Base-by-base conservation (phyloP, 2,888 invertebrate genomes). In the Drosophila flavopinicola region DNA sequence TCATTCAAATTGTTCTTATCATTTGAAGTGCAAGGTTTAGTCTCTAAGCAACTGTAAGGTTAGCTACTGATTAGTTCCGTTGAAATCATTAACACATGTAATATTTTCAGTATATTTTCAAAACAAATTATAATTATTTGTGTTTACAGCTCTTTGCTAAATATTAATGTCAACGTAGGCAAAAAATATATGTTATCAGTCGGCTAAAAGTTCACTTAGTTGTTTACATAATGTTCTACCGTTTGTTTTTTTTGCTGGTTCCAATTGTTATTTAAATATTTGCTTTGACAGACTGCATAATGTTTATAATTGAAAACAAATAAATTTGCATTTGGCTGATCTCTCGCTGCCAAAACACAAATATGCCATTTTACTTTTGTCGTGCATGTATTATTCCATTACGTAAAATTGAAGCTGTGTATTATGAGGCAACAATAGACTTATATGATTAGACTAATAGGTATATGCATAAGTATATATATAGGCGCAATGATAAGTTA, bases 251-350 rank as follows among this genome's bases (percentile, higher is more conserved):
- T 7, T 9, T 17, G 7, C 6, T n/a, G 4, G 1, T 49, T 17
- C 9, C 20, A 47, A 51, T 42, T 70, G 33, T 33, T 44, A 49
- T 24, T 42, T 17, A 29, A 66, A 49, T 70, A 37, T 65, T 66
- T 60, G 13, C 39, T 41, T 60, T 66, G 44, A 52, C 52, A 49
- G 38, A 29, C 54, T 30, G 39, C 51, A 10, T 44, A 66, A 56
- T 66, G 77, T 77, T 78, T 75, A 47, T 45, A 59, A 59, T 51
- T 53, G 6, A 27, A 42, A 61, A 47, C 33, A 33, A 17, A 27
- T 6, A 39, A 17, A 27, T 56, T 59, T 35, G 27, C 47, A 38
- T 35, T 47, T 3, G n/a, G 25, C 30, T 29, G 25, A 58, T 41
- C 42, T 20, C 10, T 6, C 6, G 15, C 29, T 45, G 32, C 35